phyloP scores from a whole-genome alignment of 2,797 vertebrate species.

The Peromyscus attwateri region DNA sequence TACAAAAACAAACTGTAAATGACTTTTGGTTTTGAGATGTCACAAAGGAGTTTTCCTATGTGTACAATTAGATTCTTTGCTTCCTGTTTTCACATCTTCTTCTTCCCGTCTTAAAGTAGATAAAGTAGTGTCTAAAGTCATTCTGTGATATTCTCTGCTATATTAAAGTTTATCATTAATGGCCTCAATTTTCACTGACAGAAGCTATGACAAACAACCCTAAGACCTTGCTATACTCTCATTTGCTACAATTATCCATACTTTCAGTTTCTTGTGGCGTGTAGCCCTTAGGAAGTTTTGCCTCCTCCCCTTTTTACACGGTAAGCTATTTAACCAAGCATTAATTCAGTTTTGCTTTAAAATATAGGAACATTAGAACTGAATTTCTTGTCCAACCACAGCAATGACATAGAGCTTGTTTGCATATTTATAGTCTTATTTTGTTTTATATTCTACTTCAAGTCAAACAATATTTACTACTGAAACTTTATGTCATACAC shows the following conservation, averaged over 20 bases:
- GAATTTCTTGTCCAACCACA: constrained; percentile 48
- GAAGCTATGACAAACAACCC: constrained; percentile 16
- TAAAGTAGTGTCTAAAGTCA: constrained; percentile 64
- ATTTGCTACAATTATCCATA: not conserved
- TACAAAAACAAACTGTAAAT: constrained; percentile 4
- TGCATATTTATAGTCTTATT: constrained; percentile 26
- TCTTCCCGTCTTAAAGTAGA: not conserved
- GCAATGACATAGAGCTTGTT: not conserved
- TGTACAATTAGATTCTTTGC: not conserved
- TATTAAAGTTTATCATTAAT: not conserved
- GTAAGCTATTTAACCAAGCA: not conserved
- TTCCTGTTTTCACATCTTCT: not conserved
- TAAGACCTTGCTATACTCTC: not conserved
- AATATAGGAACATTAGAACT: constrained; percentile 9
- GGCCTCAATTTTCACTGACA: constrained; percentile 10
- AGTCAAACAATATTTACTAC: constrained; percentile 36
- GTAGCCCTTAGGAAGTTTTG: not conserved
- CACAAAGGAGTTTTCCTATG: not conserved
- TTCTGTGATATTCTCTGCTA: not conserved
- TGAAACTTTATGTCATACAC: not conserved
- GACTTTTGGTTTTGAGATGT: not conserved
- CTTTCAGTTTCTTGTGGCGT: not conserved
- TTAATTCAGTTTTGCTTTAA: constrained; percentile 53
- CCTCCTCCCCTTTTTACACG: constrained; percentile 18
- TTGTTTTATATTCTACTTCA: constrained; percentile 34